These are phyloP conservation scores for Formica selysi DNA, from an alignment of 1,140 invertebrate species.

Conservation along the genomic window DNA sequence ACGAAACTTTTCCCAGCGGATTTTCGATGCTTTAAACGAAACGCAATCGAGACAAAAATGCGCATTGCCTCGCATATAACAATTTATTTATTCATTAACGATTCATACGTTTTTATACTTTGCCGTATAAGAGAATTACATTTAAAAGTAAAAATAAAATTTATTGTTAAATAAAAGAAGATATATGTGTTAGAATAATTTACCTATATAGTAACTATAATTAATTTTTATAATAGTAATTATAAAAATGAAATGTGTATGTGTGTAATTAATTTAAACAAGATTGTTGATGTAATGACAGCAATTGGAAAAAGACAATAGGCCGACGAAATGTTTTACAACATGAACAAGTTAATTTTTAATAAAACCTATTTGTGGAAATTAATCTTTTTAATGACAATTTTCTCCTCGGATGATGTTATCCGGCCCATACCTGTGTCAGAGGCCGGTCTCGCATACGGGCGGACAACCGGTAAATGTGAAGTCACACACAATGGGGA, in stretches of 20 bases:
- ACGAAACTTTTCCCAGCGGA: conserved; percentile 42
- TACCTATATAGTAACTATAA: not conserved
- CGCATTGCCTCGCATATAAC: not conserved
- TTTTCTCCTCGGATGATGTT: not conserved
- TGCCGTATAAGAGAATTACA: not conserved
- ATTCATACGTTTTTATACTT: conserved; percentile 18
- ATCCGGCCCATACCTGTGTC: not conserved
- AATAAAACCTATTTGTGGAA: conserved; percentile 16
- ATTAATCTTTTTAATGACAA: not conserved
- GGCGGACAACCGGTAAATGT: not conserved
- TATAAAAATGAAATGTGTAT: not conserved
- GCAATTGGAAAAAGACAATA: not conserved
- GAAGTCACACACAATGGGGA: not conserved
- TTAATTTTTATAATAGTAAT: not conserved
- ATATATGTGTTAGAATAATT: not conserved
- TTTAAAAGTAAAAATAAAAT: conserved; percentile 14
- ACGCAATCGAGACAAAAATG: conserved; percentile 31
- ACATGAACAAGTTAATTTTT: not conserved
- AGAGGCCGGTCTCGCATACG: not conserved
- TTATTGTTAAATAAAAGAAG: not conserved
- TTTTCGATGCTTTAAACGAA: conserved; percentile 46
- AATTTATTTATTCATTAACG: conserved; percentile 38
- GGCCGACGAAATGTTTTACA: conserved; percentile 4
- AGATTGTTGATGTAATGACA: not conserved
- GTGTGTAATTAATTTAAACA: not conserved